A percentile compares a stretch with the other conserved stretches of the same genome.
Evolutionary conservation across 2,797 vertebrate genomes (phyloP).

Genomic region (Halcyon smyrnensis): DNA sequence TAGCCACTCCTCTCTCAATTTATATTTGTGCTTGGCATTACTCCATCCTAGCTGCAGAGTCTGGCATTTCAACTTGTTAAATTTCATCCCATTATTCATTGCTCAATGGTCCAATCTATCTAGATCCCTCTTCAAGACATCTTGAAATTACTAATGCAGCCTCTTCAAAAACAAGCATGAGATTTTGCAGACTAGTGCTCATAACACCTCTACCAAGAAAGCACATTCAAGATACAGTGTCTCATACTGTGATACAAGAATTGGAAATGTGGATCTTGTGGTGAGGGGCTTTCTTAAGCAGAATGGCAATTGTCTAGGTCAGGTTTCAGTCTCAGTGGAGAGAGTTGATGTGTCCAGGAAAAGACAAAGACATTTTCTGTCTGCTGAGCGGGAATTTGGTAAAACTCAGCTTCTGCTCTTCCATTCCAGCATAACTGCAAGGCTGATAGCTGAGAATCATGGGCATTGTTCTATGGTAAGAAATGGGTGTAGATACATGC

Average conservation of each 20-base stretch:
- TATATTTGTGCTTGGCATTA: neutral
- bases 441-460: neutral
- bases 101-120: neutral
- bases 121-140: neutral
- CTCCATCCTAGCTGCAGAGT: neutral
- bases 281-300: neutral
- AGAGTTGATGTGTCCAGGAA: neutral
- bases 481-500: neutral
- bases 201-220: neutral
- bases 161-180: neutral
- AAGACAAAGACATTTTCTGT: neutral
- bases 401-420: neutral
- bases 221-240: neutral
- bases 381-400: neutral
- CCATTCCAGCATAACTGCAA: neutral
- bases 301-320: neutral
- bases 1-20: neutral
- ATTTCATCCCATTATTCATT: neutral
- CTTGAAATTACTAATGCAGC: neutral
- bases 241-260: neutral
- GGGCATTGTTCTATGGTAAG: neutral
- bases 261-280: neutral
- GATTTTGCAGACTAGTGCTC: neutral
- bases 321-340: neutral
- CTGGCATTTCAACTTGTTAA: neutral